Evolutionary conservation across 1,140 invertebrate genomes (phyloP), one percentile per base, ranked within the genome.

Genomic region (Aphaenogaster rudis): DNA sequence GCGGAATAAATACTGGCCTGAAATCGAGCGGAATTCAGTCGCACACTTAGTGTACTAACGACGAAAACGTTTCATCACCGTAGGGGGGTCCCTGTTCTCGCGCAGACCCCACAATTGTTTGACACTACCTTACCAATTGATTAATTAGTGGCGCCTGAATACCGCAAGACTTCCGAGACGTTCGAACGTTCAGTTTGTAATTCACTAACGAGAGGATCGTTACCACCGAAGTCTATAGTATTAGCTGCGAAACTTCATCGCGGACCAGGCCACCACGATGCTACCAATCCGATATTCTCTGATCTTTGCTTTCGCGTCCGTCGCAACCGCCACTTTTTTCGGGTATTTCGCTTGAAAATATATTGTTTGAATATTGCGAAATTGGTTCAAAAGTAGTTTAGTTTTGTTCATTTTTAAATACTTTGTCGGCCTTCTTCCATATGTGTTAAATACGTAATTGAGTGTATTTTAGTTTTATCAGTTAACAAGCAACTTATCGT

Each of bases 11-110:
- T 92, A 92, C 88, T 88, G 91, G 88, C 67, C 86, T 92, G 86
- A 92, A 92, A 92, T 91, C 87, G 85, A 92, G 80, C 86, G 80
- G 90, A 90, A 92, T 92, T 91, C 91, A 92, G 92, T 92, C 72
- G 87, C 86, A 82, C 77, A 52, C 81, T 88, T 88, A 79, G 89
- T 88, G 54, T 88, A 89, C 82, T 74, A 85, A 87, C 90, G 84
- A 84, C 84, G 67, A 87, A 67, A 57, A 66, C 82, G 87, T 84
- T 57, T 66, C 64, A 67, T 48, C 80, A 61, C 15, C n/a, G 78
- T 48, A 48, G n/a, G 15, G 39, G 63, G 57, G n/a, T 64, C 42
- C 61, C 21, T 11, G 33, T 28, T 59, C 48, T 57, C 36, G 61
- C 28, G 36, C 48, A 39, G 64, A 63, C 45, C 66, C 36, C 17